phyloP scores from a whole-genome alignment of 2,113 vertebrate genomes.

The Chloebia gouldiae region DNA sequence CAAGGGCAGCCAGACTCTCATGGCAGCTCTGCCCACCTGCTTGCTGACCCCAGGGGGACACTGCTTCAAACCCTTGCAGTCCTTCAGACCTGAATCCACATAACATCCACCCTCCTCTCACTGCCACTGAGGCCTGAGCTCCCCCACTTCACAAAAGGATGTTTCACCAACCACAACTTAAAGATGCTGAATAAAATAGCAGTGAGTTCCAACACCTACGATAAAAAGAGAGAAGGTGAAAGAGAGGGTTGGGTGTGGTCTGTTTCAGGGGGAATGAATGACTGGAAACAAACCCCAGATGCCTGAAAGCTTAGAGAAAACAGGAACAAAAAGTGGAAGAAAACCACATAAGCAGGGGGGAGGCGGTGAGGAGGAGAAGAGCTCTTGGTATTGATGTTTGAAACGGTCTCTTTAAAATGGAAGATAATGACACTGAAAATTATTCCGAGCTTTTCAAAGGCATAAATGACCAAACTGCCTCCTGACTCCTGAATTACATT shows the following conservation, averaged over 20 bases:
- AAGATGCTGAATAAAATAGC: background rate
- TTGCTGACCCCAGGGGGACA: fast-evolving
- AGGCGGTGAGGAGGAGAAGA: background rate
- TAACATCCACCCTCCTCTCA: background rate
- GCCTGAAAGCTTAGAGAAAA: slow-evolving; percentile 10
- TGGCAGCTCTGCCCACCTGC: background rate
- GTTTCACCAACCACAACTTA: background rate
- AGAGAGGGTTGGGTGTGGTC: background rate
- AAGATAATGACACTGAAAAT: slow-evolving; percentile 78
- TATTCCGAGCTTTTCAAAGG: slow-evolving; percentile 80
- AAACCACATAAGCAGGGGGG: slow-evolving; percentile 18
- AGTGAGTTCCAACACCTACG: background rate
- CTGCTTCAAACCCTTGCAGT: background rate
- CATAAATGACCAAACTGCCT: slow-evolving; percentile 81
- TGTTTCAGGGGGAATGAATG: background rate
- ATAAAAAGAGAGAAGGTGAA: background rate
- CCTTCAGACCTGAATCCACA: background rate
- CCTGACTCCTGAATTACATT: slow-evolving; percentile 81
- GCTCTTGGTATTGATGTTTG: slow-evolving; percentile 59
- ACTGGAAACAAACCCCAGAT: background rate
- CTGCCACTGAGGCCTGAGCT: fast-evolving
- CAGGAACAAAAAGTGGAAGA: slow-evolving; percentile 41
- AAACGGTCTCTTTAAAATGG: slow-evolving; percentile 74
- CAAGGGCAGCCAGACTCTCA: background rate
- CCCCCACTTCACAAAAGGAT: background rate